Evolutionary conservation across 2,888 invertebrate species (phyloP).

Genomic region (Teleiodes luculella): DNA sequence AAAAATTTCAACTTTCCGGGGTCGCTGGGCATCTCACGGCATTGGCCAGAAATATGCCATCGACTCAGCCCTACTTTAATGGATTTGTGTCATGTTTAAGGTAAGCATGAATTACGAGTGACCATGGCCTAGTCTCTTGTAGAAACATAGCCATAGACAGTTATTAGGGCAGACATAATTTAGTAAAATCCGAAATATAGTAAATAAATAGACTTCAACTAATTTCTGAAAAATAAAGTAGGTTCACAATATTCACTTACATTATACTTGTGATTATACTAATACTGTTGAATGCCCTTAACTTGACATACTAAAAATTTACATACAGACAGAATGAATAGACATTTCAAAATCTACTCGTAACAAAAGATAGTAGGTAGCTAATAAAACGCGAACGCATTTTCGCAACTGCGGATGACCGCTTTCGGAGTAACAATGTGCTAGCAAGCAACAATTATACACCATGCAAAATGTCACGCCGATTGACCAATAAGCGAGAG

Average conservation of each 20-base stretch:
- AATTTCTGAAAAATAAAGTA: too few species aligned
- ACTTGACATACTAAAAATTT: too few species aligned
- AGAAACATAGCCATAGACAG: background rate
- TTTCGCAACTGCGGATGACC: conserved; percentile 44
- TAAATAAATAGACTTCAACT: too few species aligned
- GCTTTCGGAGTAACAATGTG: conserved; percentile 37
- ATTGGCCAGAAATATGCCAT: too few species aligned
- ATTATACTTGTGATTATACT: too few species aligned
- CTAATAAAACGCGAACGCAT: conserved; percentile 13
- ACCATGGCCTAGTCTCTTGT: background rate
- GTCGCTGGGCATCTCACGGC: too few species aligned
- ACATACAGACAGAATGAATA: too few species aligned
- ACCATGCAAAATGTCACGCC: conserved; percentile 63
- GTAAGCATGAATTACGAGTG: background rate
- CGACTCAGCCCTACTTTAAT: background rate
- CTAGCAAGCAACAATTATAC: conserved; percentile 43
- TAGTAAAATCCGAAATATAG: too few species aligned
- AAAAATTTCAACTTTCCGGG: too few species aligned
- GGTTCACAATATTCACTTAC: too few species aligned
- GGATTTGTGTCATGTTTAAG: background rate
- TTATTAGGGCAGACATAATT: background rate
- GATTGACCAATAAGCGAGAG: conserved; percentile 75
- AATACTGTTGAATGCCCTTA: too few species aligned
- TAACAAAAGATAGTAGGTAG: background rate
- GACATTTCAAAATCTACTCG: background rate